Evolutionary conservation across 2,888 invertebrate genomes (phyloP), one percentile per base, ranked within the genome.

Genomic region (Tenthredo mesomela): DNA sequence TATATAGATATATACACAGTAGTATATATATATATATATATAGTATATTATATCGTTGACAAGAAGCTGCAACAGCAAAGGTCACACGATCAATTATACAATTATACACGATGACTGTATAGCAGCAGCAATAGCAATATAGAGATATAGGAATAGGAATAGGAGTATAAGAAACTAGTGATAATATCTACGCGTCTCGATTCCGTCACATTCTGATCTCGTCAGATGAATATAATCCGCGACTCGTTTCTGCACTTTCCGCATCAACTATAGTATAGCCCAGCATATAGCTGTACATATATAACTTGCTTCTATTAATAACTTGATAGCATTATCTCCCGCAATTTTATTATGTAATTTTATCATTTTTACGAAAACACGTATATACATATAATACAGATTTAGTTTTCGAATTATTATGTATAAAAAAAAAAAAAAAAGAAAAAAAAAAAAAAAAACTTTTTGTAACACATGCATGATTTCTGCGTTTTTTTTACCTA

Each of bases 41-140:
- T 4, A 18, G 10, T 18, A 18, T 50, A 54, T n/a, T 37, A 37
- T 37, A 37, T 37, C 61, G 25, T 25, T 21, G 61, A 21, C 25
- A 61, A 61, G 61, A 61, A 25, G 25, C 25, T 61, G 61, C 61
- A 61, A 12, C 61, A 61, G 61, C 61, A 67, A 67, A 67, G 29
- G 67, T 67, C 67, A 33, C 67, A 67, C 67, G 18, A 67, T 67
- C 67, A 67, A 67, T 67, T 67, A 67, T 33, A 33, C 67, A 67
- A 67, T 67, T 78, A 78, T 10, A 33, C 33, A 33, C 54, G 78
- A 58, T 33, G 33, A 54, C 54, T 78, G 47, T 33, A 54, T 33
- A 54, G 50, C 54, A 54, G 18, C 33, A 54, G 15, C 54, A 12
- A 4, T 12, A 58, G 33, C 54, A 58, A 18, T 1, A 29, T 3